Evolutionary conservation across 2,113 vertebrate species (phyloP).

Genomic region (Muscicapa adusta): DNA sequence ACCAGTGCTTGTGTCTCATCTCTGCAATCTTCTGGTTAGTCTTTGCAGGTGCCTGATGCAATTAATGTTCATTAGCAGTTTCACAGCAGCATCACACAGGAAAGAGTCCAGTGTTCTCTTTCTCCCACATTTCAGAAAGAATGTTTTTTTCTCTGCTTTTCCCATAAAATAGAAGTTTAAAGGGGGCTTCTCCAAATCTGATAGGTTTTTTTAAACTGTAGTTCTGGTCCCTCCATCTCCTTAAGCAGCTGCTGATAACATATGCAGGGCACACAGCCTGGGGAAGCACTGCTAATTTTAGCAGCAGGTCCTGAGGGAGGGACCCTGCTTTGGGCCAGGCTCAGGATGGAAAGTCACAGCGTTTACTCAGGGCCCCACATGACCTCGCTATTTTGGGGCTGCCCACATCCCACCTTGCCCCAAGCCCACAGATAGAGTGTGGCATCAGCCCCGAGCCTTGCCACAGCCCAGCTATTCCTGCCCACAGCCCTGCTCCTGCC

Average conservation of each 20-base stretch:
- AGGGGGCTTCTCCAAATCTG: not conserved
- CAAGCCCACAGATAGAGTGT: not conserved
- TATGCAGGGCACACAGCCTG: rapidly evolving
- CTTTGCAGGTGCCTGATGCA: not conserved
- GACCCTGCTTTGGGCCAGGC: not conserved
- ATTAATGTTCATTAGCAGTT: not conserved
- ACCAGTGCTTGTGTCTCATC: not conserved
- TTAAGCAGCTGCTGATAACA: conserved; percentile 6
- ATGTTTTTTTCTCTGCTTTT: not conserved
- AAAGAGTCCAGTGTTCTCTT: not conserved
- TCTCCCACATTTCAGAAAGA: not conserved
- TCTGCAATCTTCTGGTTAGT: not conserved
- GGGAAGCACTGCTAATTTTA: not conserved
- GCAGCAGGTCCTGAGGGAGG: not conserved
- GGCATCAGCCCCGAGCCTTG: not conserved
- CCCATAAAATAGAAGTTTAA: not conserved
- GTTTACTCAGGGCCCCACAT: not conserved
- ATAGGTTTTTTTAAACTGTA: not conserved
- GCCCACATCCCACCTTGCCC: not conserved
- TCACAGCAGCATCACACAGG: not conserved
- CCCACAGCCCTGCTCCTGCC: not conserved
- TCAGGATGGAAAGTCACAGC: conserved; percentile 31
- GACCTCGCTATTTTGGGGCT: conserved; percentile 18
- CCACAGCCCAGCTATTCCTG: not conserved
- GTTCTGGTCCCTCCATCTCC: not conserved